Percentiles rank a stretch among this genome's conserved stretches.
Conservation (phyloP, 2,797 vertebrate species). For the Peromyscus aztecus region DNA sequence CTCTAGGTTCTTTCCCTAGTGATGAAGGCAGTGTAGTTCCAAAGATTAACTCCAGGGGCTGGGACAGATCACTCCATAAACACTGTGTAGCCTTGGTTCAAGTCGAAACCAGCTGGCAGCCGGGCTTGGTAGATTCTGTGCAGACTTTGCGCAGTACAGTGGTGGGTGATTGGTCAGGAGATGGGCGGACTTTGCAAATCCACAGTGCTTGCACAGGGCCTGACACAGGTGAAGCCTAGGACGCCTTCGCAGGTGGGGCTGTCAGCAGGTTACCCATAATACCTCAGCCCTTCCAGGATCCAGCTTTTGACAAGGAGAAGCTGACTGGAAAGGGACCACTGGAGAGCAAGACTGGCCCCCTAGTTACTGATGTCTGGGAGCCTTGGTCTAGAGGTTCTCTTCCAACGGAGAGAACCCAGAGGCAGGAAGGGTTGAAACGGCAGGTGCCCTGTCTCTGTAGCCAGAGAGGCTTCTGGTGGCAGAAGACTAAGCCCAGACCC, state of each 20-base stretch:
- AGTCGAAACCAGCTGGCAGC: neutral
- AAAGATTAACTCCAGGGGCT: neutral
- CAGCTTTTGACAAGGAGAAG: neutral
- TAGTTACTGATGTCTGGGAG: neutral
- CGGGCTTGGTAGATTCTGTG: neutral
- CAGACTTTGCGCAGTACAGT: neutral
- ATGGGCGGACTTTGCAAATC: neutral
- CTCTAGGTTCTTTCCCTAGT: neutral
- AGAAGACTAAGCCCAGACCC: neutral
- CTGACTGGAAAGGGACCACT: neutral
- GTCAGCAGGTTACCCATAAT: rapidly evolving
- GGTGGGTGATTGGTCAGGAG: neutral
- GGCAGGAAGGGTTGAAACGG: neutral
- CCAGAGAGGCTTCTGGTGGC: neutral
- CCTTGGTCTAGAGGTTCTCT: constrained; percentile 16
- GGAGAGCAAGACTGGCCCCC: constrained; percentile 46
- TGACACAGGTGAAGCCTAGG: neutral
- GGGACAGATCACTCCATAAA: neutral
- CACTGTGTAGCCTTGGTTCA: neutral
- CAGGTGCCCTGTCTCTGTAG: neutral
- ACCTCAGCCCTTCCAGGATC: no score
- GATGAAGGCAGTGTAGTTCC: neutral
- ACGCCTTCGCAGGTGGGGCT: neutral
- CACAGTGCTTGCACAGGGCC: neutral
- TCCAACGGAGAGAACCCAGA: neutral